Evolutionary conservation across 2,797 vertebrate species (phyloP).

Genomic region (Nyctalus aviator): DNA sequence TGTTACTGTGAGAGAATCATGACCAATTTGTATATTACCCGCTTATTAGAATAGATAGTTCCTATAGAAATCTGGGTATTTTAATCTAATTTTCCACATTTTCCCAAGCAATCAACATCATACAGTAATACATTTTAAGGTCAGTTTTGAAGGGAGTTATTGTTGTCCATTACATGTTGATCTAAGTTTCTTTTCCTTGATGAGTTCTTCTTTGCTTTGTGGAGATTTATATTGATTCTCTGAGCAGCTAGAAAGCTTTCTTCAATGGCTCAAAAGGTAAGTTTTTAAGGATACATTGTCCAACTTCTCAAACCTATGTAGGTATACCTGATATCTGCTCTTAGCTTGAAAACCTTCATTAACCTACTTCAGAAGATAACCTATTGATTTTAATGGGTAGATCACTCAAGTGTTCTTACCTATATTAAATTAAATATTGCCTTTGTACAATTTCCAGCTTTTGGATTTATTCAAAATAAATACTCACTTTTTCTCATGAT

Average conservation of each 20-base stretch:
- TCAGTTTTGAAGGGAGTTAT: neutral
- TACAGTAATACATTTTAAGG: neutral
- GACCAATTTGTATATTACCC: too few species aligned
- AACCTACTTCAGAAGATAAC: neutral
- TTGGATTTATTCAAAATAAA: neutral
- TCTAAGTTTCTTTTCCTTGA: neutral
- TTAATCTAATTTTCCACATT: neutral
- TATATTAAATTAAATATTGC: neutral
- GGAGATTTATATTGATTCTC: neutral
- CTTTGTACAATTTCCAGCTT: neutral
- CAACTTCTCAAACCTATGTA: neutral
- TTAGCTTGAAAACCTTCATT: neutral
- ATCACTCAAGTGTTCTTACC: neutral
- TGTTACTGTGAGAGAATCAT: too few species aligned
- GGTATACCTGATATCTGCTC: neutral
- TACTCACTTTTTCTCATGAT: neutral
- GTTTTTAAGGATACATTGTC: slow-evolving; percentile 9
- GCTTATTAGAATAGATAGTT: neutral
- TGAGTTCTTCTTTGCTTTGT: neutral
- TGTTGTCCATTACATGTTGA: neutral
- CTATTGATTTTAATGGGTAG: neutral
- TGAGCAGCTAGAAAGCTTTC: neutral
- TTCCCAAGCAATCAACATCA: neutral
- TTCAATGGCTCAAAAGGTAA: neutral
- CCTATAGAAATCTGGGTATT: neutral